Percentiles rank a stretch among this genome's conserved stretches.
These are phyloP conservation scores for Bubalus kerabau DNA, from an alignment of 2,113 vertebrate species.

Conservation along the genomic window DNA sequence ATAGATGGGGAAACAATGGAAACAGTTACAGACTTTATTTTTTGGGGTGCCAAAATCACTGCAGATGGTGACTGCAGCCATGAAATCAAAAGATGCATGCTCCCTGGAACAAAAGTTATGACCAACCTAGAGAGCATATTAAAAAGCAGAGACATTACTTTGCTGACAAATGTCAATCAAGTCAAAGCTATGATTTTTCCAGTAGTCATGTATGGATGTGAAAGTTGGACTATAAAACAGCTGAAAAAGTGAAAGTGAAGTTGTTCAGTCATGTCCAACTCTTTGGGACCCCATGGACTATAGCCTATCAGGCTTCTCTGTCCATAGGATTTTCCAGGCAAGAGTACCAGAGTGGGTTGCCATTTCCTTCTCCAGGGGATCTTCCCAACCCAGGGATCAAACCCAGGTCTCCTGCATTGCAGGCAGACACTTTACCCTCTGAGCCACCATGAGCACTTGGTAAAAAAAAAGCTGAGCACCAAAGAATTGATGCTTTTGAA, in stretches of 20 bases:
- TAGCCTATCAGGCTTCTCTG: not conserved
- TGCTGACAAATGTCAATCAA: not conserved
- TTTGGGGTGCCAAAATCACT: not conserved
- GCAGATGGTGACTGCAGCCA: not conserved
- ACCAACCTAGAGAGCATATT: not conserved
- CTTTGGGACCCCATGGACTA: not conserved
- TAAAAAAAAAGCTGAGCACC: accelerated
- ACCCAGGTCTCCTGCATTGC: not conserved
- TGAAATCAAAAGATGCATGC: not conserved
- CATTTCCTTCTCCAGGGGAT: not conserved
- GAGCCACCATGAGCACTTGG: not conserved
- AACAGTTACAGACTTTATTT: not conserved
- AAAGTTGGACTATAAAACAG: not conserved
- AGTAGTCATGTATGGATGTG: not conserved
- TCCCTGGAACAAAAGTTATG: not conserved
- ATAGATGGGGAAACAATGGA: not conserved
- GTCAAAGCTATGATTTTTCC: not conserved
- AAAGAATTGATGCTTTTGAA: not conserved
- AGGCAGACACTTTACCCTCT: not conserved
- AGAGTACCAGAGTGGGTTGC: not conserved
- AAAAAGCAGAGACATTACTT: not conserved
- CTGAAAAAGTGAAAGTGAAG: not conserved
- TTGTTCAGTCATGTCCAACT: not conserved
- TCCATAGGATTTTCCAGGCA: not conserved
- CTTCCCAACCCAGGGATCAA: not conserved